Evolutionary conservation across 1,140 invertebrate species (phyloP).

Genomic region (Cephus cinctus): DNA sequence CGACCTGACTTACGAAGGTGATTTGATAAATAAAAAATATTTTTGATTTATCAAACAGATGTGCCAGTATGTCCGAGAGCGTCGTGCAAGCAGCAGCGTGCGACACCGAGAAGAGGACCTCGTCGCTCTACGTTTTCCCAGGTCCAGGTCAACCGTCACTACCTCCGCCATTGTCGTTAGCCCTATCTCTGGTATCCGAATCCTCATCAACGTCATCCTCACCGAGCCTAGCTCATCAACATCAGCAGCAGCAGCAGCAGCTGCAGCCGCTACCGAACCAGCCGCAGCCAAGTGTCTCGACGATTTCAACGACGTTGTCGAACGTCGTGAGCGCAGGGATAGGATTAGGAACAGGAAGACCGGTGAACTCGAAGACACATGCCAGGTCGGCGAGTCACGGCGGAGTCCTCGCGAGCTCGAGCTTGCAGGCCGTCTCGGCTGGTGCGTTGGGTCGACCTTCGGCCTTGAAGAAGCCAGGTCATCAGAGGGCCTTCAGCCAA

Average conservation of each 20-base stretch:
- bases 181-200: background rate
- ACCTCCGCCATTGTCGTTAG: slow-evolving; percentile 4
- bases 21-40: background rate
- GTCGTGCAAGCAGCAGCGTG: slow-evolving; percentile 42
- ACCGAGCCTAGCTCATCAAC: background rate
- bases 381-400: slow-evolving; percentile 79
- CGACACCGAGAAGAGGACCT: slow-evolving; percentile 40
- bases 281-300: background rate
- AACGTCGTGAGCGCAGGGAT: slow-evolving; percentile 27
- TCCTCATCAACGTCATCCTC: no score
- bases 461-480: slow-evolving; percentile 71
- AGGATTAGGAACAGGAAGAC: slow-evolving; percentile 8
- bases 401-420: slow-evolving; percentile 59
- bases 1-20: background rate
- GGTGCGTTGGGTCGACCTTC: slow-evolving; percentile 55
- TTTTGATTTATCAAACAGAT: slow-evolving; percentile 31
- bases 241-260: slow-evolving; percentile 12
- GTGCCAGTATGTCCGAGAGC: slow-evolving; percentile 52
- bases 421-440: slow-evolving; percentile 7
- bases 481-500: slow-evolving; percentile 82
- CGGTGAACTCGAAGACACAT: slow-evolving; percentile 59
- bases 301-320: slow-evolving; percentile 12
- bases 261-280: slow-evolving; percentile 1
- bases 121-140: slow-evolving; percentile 48
- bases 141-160: slow-evolving; percentile 18